Base-by-base conservation (phyloP, 2,888 invertebrate genomes). In the Ctenicera cuprea region DNA sequence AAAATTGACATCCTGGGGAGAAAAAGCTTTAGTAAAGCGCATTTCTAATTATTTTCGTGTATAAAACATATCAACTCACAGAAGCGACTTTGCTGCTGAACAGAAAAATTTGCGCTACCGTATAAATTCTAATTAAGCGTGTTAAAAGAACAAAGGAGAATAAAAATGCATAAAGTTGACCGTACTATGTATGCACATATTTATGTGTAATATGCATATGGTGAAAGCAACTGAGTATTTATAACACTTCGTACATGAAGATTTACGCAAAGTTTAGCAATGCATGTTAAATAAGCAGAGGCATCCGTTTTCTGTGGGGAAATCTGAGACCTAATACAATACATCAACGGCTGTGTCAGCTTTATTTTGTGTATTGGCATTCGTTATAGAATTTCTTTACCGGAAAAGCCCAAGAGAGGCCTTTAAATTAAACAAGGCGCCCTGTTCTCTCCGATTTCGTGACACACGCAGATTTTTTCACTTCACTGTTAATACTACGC, bases 261-360 rank as follows among this genome's bases (percentile, higher is more conserved):
- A 80, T 79, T 80, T 80, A 80, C 79, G 77, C 72, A 68, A 71
- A 78, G 75, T 76, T 79, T 80, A 81, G 78, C 80, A 81, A 80
- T 81, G 76, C 78, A 77, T 75, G 76, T 73, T 79, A 78, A 80
- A 81, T 80, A 78, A 79, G 79, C 76, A 77, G 61, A 62, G 67
- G 73, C 77, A 71, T 66, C 66, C 77, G 78, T 79, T 79, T 74
- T 76, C 77, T 77, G 73, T 77, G 75, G 77, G 78, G 78, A 80
- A 79, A 78, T 78, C 78, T 78, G 76, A 75, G 76, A 76, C 41
- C 73, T 73, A 79, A 80, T 78, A 77, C 77, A 75, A 80, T 80
- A 79, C 76, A 81, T 80, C 80, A 81, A 77, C 76, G 70, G 73
- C 64, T 73, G 76, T 80, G 75, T 79, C 78, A 78, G 76, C 77